phyloP scores from a whole-genome alignment of 2,797 vertebrate species.

The Rhadinocentrus ornatus region DNA sequence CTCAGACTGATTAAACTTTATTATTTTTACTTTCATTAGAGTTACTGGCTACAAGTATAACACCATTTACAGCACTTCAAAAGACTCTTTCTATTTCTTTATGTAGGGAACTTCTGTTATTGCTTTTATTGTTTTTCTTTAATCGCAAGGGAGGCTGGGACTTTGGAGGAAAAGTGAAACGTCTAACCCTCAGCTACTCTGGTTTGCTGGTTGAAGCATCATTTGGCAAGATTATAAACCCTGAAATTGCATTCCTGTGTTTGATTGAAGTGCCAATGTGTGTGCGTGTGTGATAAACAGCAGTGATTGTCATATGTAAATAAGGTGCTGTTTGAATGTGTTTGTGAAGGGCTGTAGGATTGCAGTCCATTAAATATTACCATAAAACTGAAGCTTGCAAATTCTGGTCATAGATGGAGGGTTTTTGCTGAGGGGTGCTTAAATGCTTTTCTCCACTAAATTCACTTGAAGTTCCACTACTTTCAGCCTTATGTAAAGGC shows the following conservation, averaged over 20 bases:
- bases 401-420: background rate
- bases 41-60: background rate
- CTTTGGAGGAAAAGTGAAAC: too few species aligned
- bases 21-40: conserved; percentile 28
- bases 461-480: background rate
- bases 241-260: background rate
- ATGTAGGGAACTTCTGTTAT: conserved; percentile 29
- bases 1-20: conserved; percentile 7
- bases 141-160: conserved; percentile 1
- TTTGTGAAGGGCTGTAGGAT: background rate
- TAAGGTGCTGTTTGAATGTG: background rate
- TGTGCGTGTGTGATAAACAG: background rate
- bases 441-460: background rate
- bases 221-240: background rate
- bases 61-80: conserved; percentile 19
- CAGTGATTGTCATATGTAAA: background rate
- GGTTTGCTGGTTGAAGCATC: background rate
- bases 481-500: conserved; percentile 14
- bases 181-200: background rate
- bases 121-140: conserved; percentile 32
- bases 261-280: background rate
- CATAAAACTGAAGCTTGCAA: background rate
- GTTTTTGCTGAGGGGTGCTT: background rate
- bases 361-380: background rate
- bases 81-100: conserved; percentile 4